A percentile compares a stretch with the other conserved stretches of the same genome.
These are phyloP conservation scores for Zaprionus bogoriensis DNA, from an alignment of 2,888 invertebrate species.

Conservation along the genomic window DNA sequence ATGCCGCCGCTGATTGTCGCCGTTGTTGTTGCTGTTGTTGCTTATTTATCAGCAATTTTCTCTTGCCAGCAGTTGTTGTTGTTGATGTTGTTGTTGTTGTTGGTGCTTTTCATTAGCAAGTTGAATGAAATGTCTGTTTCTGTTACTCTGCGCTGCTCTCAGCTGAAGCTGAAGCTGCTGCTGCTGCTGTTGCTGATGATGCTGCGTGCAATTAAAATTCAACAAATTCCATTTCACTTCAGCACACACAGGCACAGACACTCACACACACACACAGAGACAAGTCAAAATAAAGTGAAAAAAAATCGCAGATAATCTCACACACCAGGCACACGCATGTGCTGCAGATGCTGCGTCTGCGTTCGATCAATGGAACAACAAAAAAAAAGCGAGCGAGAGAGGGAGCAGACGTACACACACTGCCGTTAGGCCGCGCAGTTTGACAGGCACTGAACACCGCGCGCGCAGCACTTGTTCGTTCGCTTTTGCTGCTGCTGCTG, in stretches of 20 bases:
- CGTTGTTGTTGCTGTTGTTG: slow-evolving; percentile 26
- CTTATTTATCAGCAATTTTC: slow-evolving; percentile 59
- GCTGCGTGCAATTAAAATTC: slow-evolving; percentile 70
- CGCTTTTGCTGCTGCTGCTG: slow-evolving; percentile 1
- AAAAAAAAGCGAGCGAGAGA: background rate
- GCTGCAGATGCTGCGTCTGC: slow-evolving; percentile 18
- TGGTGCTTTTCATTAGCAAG: slow-evolving; percentile 45
- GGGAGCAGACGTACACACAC: slow-evolving; percentile 15
- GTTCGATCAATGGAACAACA: slow-evolving; percentile 37
- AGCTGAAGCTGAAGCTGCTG: slow-evolving; percentile 31
- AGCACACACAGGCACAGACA: slow-evolving; percentile 20
- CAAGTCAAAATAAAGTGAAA: slow-evolving; percentile 1
- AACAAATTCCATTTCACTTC: slow-evolving; percentile 73
- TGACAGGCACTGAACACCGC: slow-evolving; percentile 6
- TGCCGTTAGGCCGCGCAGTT: slow-evolving; percentile 30
- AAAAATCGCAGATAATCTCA: slow-evolving; percentile 13
- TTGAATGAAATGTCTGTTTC: slow-evolving; percentile 49
- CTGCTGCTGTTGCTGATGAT: no score
- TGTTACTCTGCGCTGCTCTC: slow-evolving; percentile 25
- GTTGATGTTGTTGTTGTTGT: slow-evolving; percentile 6
- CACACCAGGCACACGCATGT: slow-evolving; percentile 21
- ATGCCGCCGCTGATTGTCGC: slow-evolving; percentile 23
- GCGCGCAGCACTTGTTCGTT: slow-evolving; percentile 4
- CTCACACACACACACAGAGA: slow-evolving; percentile 15
- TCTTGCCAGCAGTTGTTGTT: slow-evolving; percentile 25